These are phyloP conservation scores for Vireo griseus DNA, from an alignment of 2,797 vertebrate genomes.

Conservation along the genomic window DNA sequence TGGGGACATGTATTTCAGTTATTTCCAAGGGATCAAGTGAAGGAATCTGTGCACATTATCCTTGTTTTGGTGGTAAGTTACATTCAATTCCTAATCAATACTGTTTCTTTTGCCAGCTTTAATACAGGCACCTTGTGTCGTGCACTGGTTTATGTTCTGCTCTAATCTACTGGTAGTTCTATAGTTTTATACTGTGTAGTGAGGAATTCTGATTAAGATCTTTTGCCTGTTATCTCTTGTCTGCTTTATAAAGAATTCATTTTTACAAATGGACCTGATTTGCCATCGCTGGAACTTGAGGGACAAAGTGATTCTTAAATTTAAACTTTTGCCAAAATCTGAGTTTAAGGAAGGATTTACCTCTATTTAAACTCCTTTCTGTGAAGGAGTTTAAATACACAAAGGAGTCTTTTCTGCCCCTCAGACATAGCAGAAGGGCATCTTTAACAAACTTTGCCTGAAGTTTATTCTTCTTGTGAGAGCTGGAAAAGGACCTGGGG, in stretches of 20 bases:
- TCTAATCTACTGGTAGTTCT: background rate
- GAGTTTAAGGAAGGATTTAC: background rate
- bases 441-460: background rate
- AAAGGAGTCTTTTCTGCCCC: background rate
- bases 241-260: background rate
- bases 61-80: background rate
- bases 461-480: background rate
- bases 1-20: background rate
- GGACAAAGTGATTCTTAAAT: too few species aligned
- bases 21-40: background rate
- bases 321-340: too few species aligned
- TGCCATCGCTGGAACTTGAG: background rate
- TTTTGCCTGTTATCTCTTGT: background rate
- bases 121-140: background rate
- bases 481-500: background rate
- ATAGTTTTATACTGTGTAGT: background rate
- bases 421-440: background rate
- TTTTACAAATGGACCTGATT: background rate
- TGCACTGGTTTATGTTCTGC: background rate
- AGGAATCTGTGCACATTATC: background rate
- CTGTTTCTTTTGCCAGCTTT: background rate
- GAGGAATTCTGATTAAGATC: background rate
- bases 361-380: too few species aligned
- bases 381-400: background rate
- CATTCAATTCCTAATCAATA: background rate